Base-by-base conservation (phyloP, 2,113 vertebrate species). In the Pterocles burchelli region DNA sequence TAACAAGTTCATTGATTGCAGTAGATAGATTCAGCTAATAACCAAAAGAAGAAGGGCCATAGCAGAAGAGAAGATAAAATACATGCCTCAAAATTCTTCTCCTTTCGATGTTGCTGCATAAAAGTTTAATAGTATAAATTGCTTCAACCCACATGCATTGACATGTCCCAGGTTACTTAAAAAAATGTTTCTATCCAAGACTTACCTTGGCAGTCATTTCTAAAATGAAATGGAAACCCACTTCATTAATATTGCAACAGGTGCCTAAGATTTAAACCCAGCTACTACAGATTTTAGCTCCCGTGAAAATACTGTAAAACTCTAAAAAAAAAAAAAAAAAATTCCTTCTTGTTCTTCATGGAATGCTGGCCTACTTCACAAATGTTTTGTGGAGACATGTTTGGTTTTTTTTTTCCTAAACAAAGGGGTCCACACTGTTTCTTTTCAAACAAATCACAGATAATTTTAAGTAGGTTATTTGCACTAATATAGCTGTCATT, bases 1-100 rank as follows among this genome's bases (percentile, higher is more conserved):
- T 62, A 77, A 82, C 51, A 87, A 66, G 34, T 49, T 81, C 49
- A 93, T 51, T 92, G 91, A 95, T 87, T 71, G 14, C 43, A 84
- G 48, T 13, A 83, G 41, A 72, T 13, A 88, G 36, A 84, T 74
- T 74, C 70, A 81, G 38, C 31, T 90, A 80, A 95, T 77, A 92
- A 41, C 33, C 21, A 63, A 79, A 77, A 65, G 49, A 3, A 57
- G 18, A 31, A 7, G 20, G 48, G 10, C 61, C 12, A 34, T 17
- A 20, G 65, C 19, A 86, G 28, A 83, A 58, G 0, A 38, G 25
- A 68, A 89, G 88, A 78, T 13, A 65, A 82, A 88, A 61, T 3
- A 21, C 0, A 0, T 45, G 20, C 19, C 38, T 81, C 38, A 70
- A 83, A 55, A 74, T 21, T 46, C 6, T 75, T 88, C 48, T 38